Evolutionary conservation across 2,888 invertebrate genomes (phyloP).

Genomic region (Eubasilissa splendida): DNA sequence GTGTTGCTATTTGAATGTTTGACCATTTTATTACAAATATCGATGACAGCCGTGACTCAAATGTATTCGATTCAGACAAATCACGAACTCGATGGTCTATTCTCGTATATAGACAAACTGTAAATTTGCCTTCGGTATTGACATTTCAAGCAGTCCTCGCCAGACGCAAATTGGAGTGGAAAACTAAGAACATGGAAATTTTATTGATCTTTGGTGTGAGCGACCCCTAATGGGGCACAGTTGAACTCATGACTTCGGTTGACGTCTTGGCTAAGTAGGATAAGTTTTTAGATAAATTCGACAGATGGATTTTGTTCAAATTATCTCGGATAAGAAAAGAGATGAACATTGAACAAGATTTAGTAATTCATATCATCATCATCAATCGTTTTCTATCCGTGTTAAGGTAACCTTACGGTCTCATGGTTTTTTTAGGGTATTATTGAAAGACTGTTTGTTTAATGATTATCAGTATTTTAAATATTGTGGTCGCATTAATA

Average conservation of each 20-base stretch:
- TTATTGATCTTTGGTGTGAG: conserved; percentile 23
- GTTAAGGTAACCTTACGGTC: too few relatives aligned
- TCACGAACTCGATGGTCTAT: background rate
- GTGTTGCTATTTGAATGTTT: too few relatives aligned
- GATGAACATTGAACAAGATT: too few relatives aligned
- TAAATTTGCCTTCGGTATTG: conserved; percentile 15
- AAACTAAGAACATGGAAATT: conserved; percentile 25
- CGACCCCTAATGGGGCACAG: background rate
- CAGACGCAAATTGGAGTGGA: conserved; percentile 20
- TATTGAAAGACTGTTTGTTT: too few relatives aligned
- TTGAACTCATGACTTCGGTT: background rate
- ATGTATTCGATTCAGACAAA: conserved; percentile 19
- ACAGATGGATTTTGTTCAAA: background rate
- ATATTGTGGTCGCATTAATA: too few relatives aligned
- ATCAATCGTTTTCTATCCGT: too few relatives aligned
- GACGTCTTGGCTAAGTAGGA: background rate
- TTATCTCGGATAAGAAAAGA: background rate
- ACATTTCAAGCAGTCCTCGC: background rate
- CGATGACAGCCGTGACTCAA: background rate
- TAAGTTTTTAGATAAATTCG: background rate
- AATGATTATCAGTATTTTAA: too few relatives aligned
- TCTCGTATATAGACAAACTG: conserved; percentile 15
- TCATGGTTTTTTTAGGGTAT: too few relatives aligned
- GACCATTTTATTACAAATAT: too few relatives aligned
- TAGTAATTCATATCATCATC: too few relatives aligned